Base-by-base conservation (phyloP, 1,140 invertebrate species). In the Drosophila miranda region DNA sequence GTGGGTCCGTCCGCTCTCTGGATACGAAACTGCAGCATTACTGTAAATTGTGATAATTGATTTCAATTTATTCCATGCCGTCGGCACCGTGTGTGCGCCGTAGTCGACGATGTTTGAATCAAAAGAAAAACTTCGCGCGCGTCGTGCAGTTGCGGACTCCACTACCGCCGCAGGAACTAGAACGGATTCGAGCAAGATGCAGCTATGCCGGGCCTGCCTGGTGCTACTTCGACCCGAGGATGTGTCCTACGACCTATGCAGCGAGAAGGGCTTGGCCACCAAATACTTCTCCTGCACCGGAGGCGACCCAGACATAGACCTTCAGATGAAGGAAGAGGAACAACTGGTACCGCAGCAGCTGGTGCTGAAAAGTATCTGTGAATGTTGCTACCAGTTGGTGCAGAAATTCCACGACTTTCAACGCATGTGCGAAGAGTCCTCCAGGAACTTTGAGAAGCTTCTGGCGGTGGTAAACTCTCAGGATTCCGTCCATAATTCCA, bases 361-460 rank as follows among this genome's bases (percentile, higher is more conserved):
- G 43, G 59, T 82, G 57, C 67, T 87, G 7, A 46, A 78, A n/a
- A 69, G 71, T 48, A 87, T 87, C 49, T 87, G 82, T 46, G 82
- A 87, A 38, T 78, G 78, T 44, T 87, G 82, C 51, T 87, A 82
- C 49, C 75, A 87, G 26, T 41, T 87, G 52, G 78, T 87, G 19
- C 78, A 78, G 14, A 75, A 78, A 53, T 87, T 87, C 30, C 45
- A 82, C 30, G 75, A 78, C 43, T 87, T 87, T 55, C 82, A 87
- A 73, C 64, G 75, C 49, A 87, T 87, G 82, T 87, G 82, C 60
- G 67, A 78, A 46, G 82, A 87, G 51, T 87, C 82, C 45, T 61
- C 64, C 28, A 60, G 55, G 3, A 87, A 87, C 44, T 87, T 87
- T 38, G 50, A 78, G 16, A 75, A 72, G 23, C 75, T 87, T 3